Percentiles rank a stretch among this genome's conserved stretches.
Evolutionary conservation across 1,140 invertebrate genomes (phyloP).

Genomic region (Drosophila aff.): DNA sequence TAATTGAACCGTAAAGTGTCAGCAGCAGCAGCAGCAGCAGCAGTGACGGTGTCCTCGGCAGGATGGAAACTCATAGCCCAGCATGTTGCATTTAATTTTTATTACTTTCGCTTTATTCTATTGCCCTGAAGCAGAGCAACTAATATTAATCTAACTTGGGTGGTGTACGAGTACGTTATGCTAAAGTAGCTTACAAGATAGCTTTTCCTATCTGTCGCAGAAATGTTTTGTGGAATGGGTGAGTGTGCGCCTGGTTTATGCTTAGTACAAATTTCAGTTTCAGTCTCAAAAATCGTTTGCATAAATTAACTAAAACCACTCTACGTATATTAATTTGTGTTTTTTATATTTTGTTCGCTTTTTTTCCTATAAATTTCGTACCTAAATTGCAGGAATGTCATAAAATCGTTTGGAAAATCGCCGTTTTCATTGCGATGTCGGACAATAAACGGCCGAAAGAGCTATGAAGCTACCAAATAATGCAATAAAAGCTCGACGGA

Average conservation of each 20-base stretch:
- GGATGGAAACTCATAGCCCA: slow-evolving; percentile 31
- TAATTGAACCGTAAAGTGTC: slow-evolving; percentile 79
- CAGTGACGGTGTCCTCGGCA: slow-evolving; percentile 13
- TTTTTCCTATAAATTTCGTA: slow-evolving; percentile 43
- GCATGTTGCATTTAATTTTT: slow-evolving; percentile 69
- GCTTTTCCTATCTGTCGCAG: slow-evolving; percentile 25
- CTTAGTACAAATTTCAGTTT: slow-evolving; percentile 81
- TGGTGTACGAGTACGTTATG: slow-evolving; percentile 13
- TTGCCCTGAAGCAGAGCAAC: slow-evolving; percentile 63
- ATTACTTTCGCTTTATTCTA: slow-evolving; percentile 75
- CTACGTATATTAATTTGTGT: slow-evolving; percentile 50
- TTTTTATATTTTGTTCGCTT: not conserved
- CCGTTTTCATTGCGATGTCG: slow-evolving; percentile 36
- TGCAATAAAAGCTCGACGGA: slow-evolving; percentile 48
- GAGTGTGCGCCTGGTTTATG: slow-evolving; percentile 55
- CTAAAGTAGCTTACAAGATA: slow-evolving; percentile 43
- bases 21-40: slow-evolving; percentile 46
- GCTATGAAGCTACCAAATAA: slow-evolving; percentile 37
- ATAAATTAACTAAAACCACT: slow-evolving; percentile 76
- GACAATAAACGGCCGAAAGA: slow-evolving; percentile 30
- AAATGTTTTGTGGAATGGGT: slow-evolving; percentile 37
- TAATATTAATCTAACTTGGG: slow-evolving; percentile 59
- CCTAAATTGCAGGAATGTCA: slow-evolving; percentile 36
- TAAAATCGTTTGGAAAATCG: slow-evolving; percentile 67
- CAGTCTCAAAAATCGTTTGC: slow-evolving; percentile 80